A percentile compares a stretch with the other conserved stretches of the same genome.
These are phyloP conservation scores for Ctenoplectra terminalis DNA, from an alignment of 1,140 invertebrate species.

Conservation along the genomic window DNA sequence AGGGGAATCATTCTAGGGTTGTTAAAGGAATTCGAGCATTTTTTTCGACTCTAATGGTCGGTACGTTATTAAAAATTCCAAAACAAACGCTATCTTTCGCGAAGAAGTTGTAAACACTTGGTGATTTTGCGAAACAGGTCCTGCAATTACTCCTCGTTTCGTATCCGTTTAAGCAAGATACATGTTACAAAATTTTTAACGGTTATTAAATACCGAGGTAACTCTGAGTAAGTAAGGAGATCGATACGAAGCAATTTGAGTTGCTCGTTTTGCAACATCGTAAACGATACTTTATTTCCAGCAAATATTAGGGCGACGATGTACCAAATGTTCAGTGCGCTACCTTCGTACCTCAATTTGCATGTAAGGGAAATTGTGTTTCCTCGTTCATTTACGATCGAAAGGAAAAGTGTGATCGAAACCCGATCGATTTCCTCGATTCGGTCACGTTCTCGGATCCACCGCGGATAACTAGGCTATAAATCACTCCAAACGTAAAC, in stretches of 20 bases:
- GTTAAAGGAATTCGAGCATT: no score
- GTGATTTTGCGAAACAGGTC: no score
- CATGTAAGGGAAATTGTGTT: no score
- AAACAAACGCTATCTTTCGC: no score
- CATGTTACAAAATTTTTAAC: not conserved
- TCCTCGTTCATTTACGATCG: no score
- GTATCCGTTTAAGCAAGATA: no score
- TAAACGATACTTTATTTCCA: not conserved
- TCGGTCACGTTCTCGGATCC: not conserved
- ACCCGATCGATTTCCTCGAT: not conserved
- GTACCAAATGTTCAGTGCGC: not conserved
- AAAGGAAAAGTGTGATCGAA: not conserved
- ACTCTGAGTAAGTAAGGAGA: not conserved
- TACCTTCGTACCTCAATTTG: not conserved
- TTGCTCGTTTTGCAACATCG: not conserved
- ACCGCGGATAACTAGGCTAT: not conserved
- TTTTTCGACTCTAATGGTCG: no score
- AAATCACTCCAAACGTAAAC: not conserved
- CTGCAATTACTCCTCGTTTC: no score
- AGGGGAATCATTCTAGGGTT: not conserved
- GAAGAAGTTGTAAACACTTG: no score
- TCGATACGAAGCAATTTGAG: not conserved
- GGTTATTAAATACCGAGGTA: not conserved
- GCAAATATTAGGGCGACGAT: not conserved
- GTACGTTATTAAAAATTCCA: no score